phyloP scores from a whole-genome alignment of 2,888 invertebrate species.

The Augochlorella aurata region DNA sequence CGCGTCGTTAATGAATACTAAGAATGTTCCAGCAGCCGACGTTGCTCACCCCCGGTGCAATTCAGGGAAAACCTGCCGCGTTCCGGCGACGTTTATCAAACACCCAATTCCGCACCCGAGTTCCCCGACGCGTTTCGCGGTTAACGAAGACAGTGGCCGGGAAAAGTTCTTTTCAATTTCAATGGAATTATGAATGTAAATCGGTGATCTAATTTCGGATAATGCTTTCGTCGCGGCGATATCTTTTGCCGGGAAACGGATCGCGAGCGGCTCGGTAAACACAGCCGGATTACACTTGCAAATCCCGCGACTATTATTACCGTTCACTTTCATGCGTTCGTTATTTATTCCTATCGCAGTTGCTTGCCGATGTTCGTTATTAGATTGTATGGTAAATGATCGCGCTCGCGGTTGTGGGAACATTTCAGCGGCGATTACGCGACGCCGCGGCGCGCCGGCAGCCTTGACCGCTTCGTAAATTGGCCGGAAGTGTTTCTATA shows the following conservation, averaged over 20 bases:
- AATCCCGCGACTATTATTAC: background rate
- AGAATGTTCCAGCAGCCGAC: slow-evolving; percentile 25
- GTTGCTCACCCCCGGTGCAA: background rate
- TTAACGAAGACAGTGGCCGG: no score
- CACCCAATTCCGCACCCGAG: no score
- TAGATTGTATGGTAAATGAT: background rate
- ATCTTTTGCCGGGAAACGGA: no score
- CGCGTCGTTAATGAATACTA: slow-evolving; percentile 48
- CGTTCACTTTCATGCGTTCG: background rate
- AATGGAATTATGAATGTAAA: no score
- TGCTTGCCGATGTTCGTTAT: background rate
- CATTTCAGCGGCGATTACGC: background rate
- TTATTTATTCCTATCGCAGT: background rate
- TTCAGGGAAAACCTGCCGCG: slow-evolving; percentile 5
- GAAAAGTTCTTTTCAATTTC: no score
- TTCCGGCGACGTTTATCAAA: background rate
- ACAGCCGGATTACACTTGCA: background rate
- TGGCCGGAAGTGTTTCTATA: background rate
- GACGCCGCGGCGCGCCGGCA: background rate
- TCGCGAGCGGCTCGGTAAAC: no score
- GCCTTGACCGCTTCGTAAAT: background rate
- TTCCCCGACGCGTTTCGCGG: no score
- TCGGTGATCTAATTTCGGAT: no score
- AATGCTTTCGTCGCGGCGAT: no score
- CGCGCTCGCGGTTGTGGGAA: background rate